A percentile compares a stretch with the other conserved stretches of the same genome.
Conservation (phyloP, 2,797 vertebrate genomes). For the Saxicola maurus region DNA sequence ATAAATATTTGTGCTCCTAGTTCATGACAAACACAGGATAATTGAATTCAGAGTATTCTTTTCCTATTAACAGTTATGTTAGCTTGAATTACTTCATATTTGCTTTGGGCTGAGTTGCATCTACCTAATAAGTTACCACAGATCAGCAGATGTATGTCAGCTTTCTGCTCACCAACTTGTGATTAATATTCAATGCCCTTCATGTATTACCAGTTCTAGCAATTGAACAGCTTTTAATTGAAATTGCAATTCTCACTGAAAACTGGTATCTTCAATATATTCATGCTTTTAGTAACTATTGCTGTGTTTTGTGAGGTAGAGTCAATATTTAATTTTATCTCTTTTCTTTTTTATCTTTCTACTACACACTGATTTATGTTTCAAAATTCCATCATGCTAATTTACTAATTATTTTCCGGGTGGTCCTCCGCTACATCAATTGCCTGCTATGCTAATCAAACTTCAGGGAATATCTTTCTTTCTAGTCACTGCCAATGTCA, state of each 20-base stretch:
- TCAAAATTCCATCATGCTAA: background rate
- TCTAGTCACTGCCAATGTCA: background rate
- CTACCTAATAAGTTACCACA: background rate
- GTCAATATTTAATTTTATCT: background rate
- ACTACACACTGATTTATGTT: background rate
- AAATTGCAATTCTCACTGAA: background rate
- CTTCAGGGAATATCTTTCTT: background rate
- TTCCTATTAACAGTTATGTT: background rate
- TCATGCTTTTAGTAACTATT: background rate
- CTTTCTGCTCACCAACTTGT: background rate
- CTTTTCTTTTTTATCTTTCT: background rate
- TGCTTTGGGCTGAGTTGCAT: background rate
- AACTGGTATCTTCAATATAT: background rate
- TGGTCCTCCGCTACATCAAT: background rate
- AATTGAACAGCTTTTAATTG: background rate
- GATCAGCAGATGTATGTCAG: background rate
- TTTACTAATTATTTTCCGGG: background rate
- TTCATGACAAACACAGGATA: background rate
- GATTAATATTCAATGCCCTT: background rate
- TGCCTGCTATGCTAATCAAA: background rate
- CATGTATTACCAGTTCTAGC: background rate
- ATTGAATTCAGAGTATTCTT: background rate
- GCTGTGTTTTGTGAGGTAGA: background rate
- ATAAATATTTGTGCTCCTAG: background rate
- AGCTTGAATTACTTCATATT: background rate